phyloP scores from a whole-genome alignment of 2,797 vertebrate genomes.

The Danio kyathit region DNA sequence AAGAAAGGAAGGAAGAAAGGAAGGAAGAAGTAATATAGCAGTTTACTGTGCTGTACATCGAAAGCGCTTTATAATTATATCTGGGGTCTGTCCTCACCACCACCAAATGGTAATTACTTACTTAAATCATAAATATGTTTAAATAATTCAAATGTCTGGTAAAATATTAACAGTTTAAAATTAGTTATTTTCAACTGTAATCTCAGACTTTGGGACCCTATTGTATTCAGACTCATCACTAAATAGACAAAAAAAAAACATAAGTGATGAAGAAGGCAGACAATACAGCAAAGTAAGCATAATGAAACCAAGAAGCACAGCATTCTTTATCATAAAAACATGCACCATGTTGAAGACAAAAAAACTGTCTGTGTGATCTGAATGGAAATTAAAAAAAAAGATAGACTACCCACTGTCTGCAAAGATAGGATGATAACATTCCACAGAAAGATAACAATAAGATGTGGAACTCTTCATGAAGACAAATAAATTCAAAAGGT shows the following conservation, averaged over 20 bases:
- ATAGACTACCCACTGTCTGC: conserved; percentile 11
- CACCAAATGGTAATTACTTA: no score
- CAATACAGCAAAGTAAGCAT: conserved; percentile 7
- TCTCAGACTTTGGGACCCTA: background rate
- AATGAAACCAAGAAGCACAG: background rate
- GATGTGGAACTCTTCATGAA: background rate
- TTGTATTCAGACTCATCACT: background rate
- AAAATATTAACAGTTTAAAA: background rate
- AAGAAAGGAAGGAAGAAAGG: no score
- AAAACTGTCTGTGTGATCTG: background rate
- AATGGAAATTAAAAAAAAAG: no score
- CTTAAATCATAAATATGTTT: no score
- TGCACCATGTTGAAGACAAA: background rate
- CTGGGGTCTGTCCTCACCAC: no score
- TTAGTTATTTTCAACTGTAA: background rate
- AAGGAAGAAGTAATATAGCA: no score
- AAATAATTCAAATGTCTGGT: no score
- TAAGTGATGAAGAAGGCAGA: background rate
- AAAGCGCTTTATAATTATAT: no score
- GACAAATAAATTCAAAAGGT: conserved; percentile 19
- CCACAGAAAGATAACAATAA: conserved; percentile 3
- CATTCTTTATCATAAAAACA: conserved; percentile 24
- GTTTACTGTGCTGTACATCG: no score
- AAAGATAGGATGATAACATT: conserved; percentile 4
- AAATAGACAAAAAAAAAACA: background rate